Conservation (phyloP, 2,113 vertebrate genomes). For the Hypocryptadius cinnamomeus region DNA sequence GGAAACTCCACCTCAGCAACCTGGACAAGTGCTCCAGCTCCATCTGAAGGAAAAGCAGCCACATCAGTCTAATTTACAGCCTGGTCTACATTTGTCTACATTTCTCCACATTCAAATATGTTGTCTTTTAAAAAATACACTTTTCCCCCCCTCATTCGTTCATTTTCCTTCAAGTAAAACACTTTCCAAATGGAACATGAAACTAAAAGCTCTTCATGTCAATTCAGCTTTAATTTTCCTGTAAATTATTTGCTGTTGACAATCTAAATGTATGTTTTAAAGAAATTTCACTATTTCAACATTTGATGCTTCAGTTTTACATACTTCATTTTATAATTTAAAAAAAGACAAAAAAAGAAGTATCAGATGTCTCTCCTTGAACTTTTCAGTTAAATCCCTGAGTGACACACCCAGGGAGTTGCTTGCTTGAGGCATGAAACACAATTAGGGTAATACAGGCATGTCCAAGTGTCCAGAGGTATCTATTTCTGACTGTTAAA, state of each 20-base stretch:
- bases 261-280: background rate
- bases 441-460: constrained; percentile 28
- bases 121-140: background rate
- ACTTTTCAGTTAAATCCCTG: background rate
- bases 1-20: background rate
- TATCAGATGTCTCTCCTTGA: background rate
- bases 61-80: background rate
- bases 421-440: background rate
- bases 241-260: background rate
- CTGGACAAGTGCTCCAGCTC: background rate
- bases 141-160: background rate
- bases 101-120: background rate
- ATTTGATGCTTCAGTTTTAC: background rate
- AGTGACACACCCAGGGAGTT: background rate
- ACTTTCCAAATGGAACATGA: background rate
- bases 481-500: constrained; percentile 41
- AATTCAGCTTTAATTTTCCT: background rate
- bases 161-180: background rate
- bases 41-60: background rate
- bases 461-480: constrained; percentile 29
- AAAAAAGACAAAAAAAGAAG: background rate
- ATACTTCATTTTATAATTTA: background rate
- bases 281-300: background rate
- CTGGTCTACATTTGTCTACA: background rate
- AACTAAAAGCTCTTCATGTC: background rate